These are phyloP conservation scores for Nymphicus hollandicus DNA, from an alignment of 2,113 vertebrate species.

Conservation along the genomic window DNA sequence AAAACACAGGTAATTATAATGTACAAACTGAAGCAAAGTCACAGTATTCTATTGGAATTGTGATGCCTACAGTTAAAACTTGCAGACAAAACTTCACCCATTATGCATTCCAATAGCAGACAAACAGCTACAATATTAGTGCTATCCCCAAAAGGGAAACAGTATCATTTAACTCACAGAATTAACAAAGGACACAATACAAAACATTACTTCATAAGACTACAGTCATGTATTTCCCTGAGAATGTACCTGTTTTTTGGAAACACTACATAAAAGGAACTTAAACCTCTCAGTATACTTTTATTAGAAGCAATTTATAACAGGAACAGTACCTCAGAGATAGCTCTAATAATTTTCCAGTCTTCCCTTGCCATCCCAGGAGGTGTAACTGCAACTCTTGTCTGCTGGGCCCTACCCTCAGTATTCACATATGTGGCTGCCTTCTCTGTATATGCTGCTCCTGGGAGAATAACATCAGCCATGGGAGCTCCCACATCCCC, in stretches of 20 bases:
- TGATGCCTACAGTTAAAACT: background rate
- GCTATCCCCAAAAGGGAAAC: background rate
- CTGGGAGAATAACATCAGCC: conserved; percentile 91
- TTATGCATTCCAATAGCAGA: background rate
- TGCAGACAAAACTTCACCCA: background rate
- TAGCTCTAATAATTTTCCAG: conserved; percentile 94
- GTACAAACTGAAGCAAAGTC: background rate
- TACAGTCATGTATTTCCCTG: background rate
- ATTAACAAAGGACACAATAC: background rate
- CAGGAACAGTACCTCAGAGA: conserved; percentile 85
- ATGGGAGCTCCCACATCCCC: conserved; percentile 91
- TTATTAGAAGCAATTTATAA: background rate
- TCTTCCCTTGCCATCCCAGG: conserved; percentile 94
- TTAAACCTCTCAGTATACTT: background rate
- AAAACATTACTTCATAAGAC: background rate
- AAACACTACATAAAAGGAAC: background rate
- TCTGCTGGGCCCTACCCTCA: conserved; percentile 93
- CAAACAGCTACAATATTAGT: background rate
- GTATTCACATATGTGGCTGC: conserved; percentile 92
- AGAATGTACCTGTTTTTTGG: background rate
- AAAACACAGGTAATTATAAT: background rate
- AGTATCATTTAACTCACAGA: background rate
- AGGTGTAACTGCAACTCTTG: conserved; percentile 88
- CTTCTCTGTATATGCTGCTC: conserved; percentile 96
- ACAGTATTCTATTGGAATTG: background rate